These are phyloP conservation scores for Drosophila trapezifrons DNA, from an alignment of 1,140 invertebrate species.

Conservation along the genomic window DNA sequence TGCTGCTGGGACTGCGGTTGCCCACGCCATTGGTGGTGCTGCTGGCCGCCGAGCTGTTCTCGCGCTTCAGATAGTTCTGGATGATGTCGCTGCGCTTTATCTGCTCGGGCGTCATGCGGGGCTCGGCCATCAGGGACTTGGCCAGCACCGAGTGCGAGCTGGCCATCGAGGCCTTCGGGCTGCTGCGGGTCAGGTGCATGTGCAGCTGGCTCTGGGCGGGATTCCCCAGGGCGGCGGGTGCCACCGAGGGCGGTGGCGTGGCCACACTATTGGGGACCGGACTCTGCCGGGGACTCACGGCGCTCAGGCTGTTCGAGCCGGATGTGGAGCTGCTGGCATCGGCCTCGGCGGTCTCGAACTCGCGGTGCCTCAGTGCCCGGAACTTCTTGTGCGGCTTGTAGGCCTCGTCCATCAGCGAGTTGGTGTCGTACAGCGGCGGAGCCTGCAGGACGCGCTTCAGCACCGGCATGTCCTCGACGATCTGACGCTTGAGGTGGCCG, in stretches of 20 bases:
- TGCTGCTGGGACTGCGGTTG: constrained; percentile 71
- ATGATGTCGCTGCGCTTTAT: constrained; percentile 94
- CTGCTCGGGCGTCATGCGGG: constrained; percentile 94
- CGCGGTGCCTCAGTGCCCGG: constrained; percentile 91
- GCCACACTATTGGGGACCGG: constrained; percentile 83
- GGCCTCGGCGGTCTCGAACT: constrained; percentile 88
- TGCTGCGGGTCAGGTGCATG: constrained; percentile 84
- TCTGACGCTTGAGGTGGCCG: constrained; percentile 84
- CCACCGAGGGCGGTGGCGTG: constrained; percentile 48
- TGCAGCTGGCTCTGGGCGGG: constrained; percentile 84
- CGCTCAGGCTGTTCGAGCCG: constrained; percentile 55
- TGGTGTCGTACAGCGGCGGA: constrained; percentile 94
- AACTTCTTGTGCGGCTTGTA: constrained; percentile 98
- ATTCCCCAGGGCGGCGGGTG: constrained; percentile 49
- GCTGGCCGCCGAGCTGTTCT: constrained; percentile 77
- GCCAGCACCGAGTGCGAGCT: constrained; percentile 94
- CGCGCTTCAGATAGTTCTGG: constrained; percentile 94
- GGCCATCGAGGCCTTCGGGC: constrained; percentile 86
- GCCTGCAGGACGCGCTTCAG: constrained; percentile 95
- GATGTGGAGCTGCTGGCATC: constrained; percentile 85
- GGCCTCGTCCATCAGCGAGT: constrained; percentile 95
- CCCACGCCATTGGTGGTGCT: constrained; percentile 60
- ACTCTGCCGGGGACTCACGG: constrained; percentile 66
- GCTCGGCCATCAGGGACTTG: constrained; percentile 94
- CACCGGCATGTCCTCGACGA: constrained; percentile 96